Conservation (phyloP, 2,888 invertebrate genomes). For the Zaprionus lineosus region DNA sequence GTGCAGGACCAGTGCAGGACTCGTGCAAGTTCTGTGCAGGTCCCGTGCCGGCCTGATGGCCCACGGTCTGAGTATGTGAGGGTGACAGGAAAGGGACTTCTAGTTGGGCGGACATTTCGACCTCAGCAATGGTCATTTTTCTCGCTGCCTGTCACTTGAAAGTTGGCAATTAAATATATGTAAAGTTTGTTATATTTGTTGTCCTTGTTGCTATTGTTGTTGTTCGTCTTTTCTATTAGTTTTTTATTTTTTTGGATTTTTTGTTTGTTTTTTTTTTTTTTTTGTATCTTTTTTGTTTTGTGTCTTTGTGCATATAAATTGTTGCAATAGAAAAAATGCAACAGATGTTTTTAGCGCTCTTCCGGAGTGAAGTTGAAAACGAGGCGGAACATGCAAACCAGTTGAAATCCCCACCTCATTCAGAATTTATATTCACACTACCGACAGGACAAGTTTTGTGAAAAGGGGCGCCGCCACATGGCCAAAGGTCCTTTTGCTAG, state of each 20-base stretch:
- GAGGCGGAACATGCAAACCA: constrained; percentile 61
- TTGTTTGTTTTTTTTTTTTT: constrained; percentile 18
- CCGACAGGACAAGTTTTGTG: constrained; percentile 68
- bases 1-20: too few species aligned
- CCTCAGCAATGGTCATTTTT: constrained; percentile 67
- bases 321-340: constrained; percentile 55
- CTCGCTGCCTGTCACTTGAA: constrained; percentile 69
- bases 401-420: constrained; percentile 57
- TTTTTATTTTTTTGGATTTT: constrained; percentile 1
- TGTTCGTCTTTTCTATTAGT: neutral
- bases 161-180: constrained; percentile 77
- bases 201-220: constrained; percentile 16
- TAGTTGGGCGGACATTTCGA: constrained; percentile 32
- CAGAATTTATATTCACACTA: constrained; percentile 81
- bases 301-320: constrained; percentile 59
- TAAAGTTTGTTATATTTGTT: constrained; percentile 19
- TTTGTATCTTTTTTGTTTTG: constrained; percentile 26
- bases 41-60: too few species aligned
- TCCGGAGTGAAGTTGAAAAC: constrained; percentile 30
- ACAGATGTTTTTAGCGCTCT: constrained; percentile 65
- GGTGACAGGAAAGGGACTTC: constrained; percentile 41
- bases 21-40: too few species aligned
- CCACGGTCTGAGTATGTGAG: too few species aligned
- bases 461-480: constrained; percentile 63
- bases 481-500: constrained; percentile 45